Conservation (phyloP, 2,113 vertebrate genomes). For the Laterallus jamaicensis region DNA sequence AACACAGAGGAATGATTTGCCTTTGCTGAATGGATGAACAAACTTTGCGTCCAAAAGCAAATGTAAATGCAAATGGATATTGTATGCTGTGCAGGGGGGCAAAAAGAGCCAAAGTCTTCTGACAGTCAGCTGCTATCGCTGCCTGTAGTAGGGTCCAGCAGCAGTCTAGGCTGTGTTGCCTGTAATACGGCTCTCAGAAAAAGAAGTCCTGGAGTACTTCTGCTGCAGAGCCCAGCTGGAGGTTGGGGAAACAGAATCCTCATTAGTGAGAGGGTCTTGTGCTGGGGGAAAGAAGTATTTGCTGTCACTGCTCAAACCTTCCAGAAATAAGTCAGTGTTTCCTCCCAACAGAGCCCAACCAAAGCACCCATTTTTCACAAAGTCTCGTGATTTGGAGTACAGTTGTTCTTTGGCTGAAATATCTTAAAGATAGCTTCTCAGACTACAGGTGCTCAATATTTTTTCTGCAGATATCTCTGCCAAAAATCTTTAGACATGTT, state of each 20-base stretch:
- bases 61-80: not conserved
- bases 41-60: not conserved
- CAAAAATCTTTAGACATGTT: not conserved
- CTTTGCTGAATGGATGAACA: not conserved
- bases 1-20: not conserved
- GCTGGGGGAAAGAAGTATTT: not conserved
- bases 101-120: not conserved
- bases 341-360: rapidly evolving
- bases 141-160: not conserved
- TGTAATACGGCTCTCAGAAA: not conserved
- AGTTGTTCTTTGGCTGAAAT: not conserved
- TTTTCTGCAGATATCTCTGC: not conserved
- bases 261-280: not conserved
- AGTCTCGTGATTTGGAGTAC: not conserved
- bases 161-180: not conserved
- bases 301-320: not conserved
- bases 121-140: rapidly evolving
- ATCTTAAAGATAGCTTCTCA: not conserved
- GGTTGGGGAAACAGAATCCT: rapidly evolving
- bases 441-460: not conserved
- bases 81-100: not conserved
- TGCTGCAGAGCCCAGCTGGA: not conserved
- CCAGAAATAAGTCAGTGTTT: not conserved
- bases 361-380: not conserved
- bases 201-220: not conserved